A percentile compares a stretch with the other conserved stretches of the same genome.
Evolutionary conservation across 2,888 invertebrate species (phyloP).

Genomic region (Tinea trinotella): DNA sequence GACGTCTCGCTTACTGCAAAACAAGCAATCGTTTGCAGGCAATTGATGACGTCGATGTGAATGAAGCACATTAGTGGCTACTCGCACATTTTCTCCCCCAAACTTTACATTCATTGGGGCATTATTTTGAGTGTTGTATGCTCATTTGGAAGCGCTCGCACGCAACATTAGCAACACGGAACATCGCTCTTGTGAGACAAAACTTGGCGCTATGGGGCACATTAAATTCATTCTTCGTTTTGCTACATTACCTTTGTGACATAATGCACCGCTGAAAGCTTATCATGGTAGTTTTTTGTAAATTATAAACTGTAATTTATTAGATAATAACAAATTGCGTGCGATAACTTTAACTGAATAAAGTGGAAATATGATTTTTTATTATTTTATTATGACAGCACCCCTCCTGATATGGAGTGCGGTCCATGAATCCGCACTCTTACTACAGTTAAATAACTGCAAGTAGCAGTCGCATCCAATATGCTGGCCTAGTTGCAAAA

Average conservation of each 20-base stretch:
- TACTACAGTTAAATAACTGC: too few relatives aligned
- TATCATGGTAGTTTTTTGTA: slow-evolving; percentile 15
- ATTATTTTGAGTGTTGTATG: slow-evolving; percentile 22
- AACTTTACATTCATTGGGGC: slow-evolving; percentile 24
- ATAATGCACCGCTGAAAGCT: not conserved
- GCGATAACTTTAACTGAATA: not conserved
- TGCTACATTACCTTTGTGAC: slow-evolving; percentile 38
- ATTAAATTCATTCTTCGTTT: slow-evolving; percentile 39
- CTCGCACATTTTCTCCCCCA: slow-evolving; percentile 17
- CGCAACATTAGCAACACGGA: slow-evolving; percentile 44
- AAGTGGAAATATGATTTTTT: too few relatives aligned
- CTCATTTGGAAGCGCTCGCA: slow-evolving; percentile 24
- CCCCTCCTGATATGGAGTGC: too few relatives aligned
- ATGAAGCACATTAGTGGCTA: slow-evolving; percentile 22
- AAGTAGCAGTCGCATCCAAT: too few relatives aligned
- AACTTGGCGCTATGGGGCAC: slow-evolving; percentile 28
- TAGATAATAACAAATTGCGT: not conserved
- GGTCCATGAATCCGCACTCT: too few relatives aligned
- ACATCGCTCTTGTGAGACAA: slow-evolving; percentile 28
- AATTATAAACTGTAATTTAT: not conserved
- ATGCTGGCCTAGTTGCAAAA: too few relatives aligned
- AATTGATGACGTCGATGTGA: slow-evolving; percentile 18
- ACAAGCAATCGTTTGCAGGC: not conserved
- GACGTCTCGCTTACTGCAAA: not conserved
- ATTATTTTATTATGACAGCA: too few relatives aligned